Conservation (phyloP, 92 coral and sea anemone species). For the Pocillopora meandrina region DNA sequence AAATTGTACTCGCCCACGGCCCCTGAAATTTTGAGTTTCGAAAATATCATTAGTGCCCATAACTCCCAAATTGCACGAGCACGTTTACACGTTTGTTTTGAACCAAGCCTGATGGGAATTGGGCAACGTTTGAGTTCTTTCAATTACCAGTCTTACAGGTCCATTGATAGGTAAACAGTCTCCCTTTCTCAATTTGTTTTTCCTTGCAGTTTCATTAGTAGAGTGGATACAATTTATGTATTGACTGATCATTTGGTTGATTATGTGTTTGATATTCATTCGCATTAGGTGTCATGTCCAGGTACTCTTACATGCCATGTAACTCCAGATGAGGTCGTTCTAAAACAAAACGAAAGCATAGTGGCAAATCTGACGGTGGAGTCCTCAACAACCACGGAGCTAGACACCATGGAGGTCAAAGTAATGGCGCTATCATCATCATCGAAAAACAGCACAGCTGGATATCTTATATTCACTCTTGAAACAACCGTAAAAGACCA, state of each 20-base stretch:
- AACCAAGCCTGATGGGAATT: too few relatives aligned
- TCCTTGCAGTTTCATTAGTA: too few relatives aligned
- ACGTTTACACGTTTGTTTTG: too few relatives aligned
- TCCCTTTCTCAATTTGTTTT: too few relatives aligned
- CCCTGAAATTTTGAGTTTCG: too few relatives aligned
- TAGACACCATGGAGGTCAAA: neutral
- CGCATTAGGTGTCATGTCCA: constrained; percentile 22
- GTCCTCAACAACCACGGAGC: neutral
- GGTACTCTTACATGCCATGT: constrained; percentile 10
- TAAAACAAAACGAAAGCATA: constrained; percentile 8
- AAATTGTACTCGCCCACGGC: too few relatives aligned
- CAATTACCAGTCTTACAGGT: too few relatives aligned
- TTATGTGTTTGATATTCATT: neutral
- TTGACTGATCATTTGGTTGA: too few relatives aligned
- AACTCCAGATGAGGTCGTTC: constrained; percentile 4
- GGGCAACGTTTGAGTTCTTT: too few relatives aligned
- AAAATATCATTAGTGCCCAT: too few relatives aligned
- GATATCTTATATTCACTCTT: constrained; percentile 9
- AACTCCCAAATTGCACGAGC: too few relatives aligned
- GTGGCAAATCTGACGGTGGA: constrained; percentile 17
- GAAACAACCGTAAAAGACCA: neutral
- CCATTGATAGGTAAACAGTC: too few relatives aligned
- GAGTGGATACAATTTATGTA: neutral
- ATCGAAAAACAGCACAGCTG: neutral
- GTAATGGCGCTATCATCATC: constrained; percentile 4